Percentiles rank a stretch among this genome's conserved stretches.
Evolutionary conservation across 2,797 vertebrate species (phyloP).

Genomic region (Malacoraja senta): DNA sequence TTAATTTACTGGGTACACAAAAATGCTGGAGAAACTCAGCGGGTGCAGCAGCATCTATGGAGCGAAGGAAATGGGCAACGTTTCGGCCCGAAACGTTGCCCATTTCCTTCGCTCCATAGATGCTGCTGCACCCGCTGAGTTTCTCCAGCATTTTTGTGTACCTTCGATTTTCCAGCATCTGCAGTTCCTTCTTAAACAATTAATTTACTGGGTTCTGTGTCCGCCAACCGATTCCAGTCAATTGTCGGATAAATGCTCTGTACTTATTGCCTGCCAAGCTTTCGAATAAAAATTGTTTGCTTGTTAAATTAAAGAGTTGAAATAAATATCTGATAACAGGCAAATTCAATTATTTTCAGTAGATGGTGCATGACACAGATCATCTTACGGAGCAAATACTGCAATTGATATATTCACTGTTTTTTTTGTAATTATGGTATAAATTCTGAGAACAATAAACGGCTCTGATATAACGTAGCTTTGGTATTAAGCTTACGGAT

Average conservation of each 20-base stretch:
- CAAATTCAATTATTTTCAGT: slow-evolving; percentile 31
- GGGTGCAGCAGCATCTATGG: no score
- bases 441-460: background rate
- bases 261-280: background rate
- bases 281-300: background rate
- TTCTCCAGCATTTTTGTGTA: no score
- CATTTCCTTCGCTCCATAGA: no score
- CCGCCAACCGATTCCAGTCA: background rate
- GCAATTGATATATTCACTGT: background rate
- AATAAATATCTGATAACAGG: slow-evolving; percentile 26
- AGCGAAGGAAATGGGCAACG: no score
- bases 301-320: slow-evolving; percentile 22
- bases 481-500: background rate
- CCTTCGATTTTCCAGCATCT: no score
- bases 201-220: background rate
- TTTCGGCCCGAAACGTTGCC: no score
- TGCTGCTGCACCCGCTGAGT: no score
- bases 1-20: background rate
- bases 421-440: slow-evolving; percentile 7
- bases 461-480: background rate
- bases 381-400: slow-evolving; percentile 8
- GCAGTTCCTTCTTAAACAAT: no score
- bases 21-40: no score
- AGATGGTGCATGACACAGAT: slow-evolving; percentile 27
- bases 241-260: background rate